A percentile compares a stretch with the other conserved stretches of the same genome.
These are phyloP conservation scores for Trisateles emortualis DNA, from an alignment of 2,888 invertebrate species.

Conservation along the genomic window DNA sequence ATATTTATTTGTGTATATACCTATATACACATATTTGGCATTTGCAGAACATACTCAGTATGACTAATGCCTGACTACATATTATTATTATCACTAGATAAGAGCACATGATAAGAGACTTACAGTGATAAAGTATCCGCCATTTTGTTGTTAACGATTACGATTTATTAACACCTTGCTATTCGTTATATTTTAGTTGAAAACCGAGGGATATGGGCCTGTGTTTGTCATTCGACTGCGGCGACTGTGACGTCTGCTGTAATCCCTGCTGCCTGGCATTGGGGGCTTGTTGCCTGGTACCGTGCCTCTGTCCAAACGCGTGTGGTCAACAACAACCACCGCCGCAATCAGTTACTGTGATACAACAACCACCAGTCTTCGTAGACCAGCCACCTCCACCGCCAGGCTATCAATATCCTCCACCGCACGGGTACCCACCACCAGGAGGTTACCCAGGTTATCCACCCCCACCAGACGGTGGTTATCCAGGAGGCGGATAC, in stretches of 20 bases:
- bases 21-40: not conserved
- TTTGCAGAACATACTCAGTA: not conserved
- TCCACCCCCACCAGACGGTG: conserved; percentile 43
- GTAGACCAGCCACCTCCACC: conserved; percentile 66
- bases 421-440: conserved; percentile 58
- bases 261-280: conserved; percentile 80
- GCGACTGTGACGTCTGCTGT: conserved; percentile 75
- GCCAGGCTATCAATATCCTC: conserved; percentile 62
- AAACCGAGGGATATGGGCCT: conserved; percentile 69
- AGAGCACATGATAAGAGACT: conserved; percentile 54
- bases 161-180: conserved; percentile 36
- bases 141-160: conserved; percentile 43
- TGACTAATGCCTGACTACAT: conserved; percentile 27
- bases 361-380: conserved; percentile 71
- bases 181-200: conserved; percentile 64
- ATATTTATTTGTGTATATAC: not conserved
- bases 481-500: conserved; percentile 52
- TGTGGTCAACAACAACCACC: conserved; percentile 74
- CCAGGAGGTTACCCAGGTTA: conserved; percentile 42
- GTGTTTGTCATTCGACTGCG: conserved; percentile 78
- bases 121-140: conserved; percentile 51
- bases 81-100: conserved; percentile 63
- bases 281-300: conserved; percentile 78
- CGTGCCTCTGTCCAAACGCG: conserved; percentile 80
- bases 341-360: conserved; percentile 66